Conservation (phyloP, 1,140 invertebrate genomes). For the Drosophila simulans region DNA sequence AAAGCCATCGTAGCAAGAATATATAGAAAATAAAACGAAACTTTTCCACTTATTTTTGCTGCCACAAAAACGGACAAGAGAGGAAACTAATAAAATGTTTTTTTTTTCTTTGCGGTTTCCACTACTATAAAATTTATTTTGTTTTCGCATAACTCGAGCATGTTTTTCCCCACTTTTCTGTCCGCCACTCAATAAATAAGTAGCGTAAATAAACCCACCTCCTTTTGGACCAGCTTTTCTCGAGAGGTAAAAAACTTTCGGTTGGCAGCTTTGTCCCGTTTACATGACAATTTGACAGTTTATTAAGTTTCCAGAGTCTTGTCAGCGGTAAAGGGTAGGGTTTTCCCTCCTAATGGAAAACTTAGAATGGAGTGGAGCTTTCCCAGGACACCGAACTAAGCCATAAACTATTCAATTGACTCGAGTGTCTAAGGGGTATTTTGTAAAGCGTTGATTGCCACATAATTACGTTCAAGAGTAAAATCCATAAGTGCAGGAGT, state of each 20-base stretch:
- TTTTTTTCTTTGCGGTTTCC: conserved; percentile 49
- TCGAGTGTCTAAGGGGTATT: conserved; percentile 4
- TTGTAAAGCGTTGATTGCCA: conserved; percentile 3
- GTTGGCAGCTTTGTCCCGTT: conserved; percentile 58
- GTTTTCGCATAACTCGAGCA: conserved; percentile 72
- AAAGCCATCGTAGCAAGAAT: conserved; percentile 35
- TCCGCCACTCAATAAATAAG: conserved; percentile 73
- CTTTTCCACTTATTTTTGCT: conserved; percentile 77
- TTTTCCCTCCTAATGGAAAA: conserved; percentile 24
- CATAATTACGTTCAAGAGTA: conserved; percentile 2
- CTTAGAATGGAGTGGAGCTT: conserved; percentile 13
- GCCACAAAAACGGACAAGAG: conserved; percentile 22
- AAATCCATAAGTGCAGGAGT: background rate
- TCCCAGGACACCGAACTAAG: background rate
- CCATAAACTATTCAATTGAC: conserved; percentile 22
- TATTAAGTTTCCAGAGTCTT: conserved; percentile 38
- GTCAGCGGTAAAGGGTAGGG: background rate
- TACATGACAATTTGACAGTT: conserved; percentile 76
- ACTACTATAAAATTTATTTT: conserved; percentile 75
- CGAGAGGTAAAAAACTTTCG: conserved; percentile 51
- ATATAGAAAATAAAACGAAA: conserved; percentile 61
- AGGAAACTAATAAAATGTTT: conserved; percentile 39
- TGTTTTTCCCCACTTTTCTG: conserved; percentile 38
- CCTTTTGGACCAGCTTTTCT: conserved; percentile 17
- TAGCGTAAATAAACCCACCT: conserved; percentile 64